Evolutionary conservation across 2,888 invertebrate species (phyloP), one percentile per base, ranked within the genome.

Genomic region (Stenurella melanura): DNA sequence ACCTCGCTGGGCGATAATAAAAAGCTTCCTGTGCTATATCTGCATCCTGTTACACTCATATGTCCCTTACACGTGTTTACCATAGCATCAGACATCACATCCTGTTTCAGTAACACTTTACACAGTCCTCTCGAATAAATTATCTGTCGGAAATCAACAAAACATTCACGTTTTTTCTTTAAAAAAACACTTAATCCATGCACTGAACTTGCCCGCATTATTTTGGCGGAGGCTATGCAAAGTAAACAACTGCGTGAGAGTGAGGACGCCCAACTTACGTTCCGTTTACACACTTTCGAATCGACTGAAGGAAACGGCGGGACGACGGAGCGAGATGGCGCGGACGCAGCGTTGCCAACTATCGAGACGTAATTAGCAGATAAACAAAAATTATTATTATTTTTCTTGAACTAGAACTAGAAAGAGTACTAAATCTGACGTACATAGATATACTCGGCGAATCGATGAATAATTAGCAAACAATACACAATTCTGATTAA

Each of bases 1-100:
- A 83, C 83, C 82, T 82, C 83, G 83, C 79, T 82, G 81, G 82
- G 78, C 81, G 81, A 83, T 85, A 86, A 86, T 85, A 85, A 86
- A 86, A 82, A 83, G 83, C 83, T 87, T 87, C 86, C 87, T 86
- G 85, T 85, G 82, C 79, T 80, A 73, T 74, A 78, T 78, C 81
- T 82, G 85, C 85, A 87, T 87, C 87, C 87, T 86, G 86, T 86
- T 58, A 58, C 82, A 83, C 84, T 85, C 83, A 83, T 84, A 81
- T 84, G 86, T 84, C 82, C 82, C 82, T 73, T 82, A 81, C 86
- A 86, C 87, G 86, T 87, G 87, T 87, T 84, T 72, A 80, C 74
- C 83, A 82, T 80, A 76, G 80, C 81, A 79, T 81, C 82, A 83
- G 82, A 83, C 84, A 79, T 80, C 80, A 84, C 80, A 82, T 82